A percentile compares a stretch with the other conserved stretches of the same genome.
These are phyloP conservation scores for Patiria miniata DNA, from an alignment of 35 echinoderm and acorn worm genomes.

Conservation along the genomic window DNA sequence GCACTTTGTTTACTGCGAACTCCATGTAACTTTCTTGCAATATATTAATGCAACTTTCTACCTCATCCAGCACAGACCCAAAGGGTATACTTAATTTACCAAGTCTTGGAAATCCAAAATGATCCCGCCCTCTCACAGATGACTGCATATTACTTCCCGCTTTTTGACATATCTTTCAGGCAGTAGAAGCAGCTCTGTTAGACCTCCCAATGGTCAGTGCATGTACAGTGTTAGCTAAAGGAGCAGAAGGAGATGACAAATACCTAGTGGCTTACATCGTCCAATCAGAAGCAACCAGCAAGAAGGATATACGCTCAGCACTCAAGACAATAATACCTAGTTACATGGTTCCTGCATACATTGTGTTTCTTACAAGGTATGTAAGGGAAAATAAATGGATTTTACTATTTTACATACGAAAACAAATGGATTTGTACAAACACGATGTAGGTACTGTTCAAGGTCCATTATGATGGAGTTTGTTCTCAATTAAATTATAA, in stretches of 20 bases:
- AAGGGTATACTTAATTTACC: no score
- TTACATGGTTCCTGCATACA: constrained; percentile 55
- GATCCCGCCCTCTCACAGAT: not conserved
- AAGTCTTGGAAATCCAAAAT: no score
- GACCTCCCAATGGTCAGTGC: constrained; percentile 32
- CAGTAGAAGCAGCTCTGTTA: constrained; percentile 58
- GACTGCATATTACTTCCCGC: not conserved
- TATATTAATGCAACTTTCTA: no score
- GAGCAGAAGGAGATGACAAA: constrained; percentile 57
- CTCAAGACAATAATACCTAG: constrained; percentile 51
- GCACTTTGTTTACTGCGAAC: no score
- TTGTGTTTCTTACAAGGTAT: constrained; percentile 58
- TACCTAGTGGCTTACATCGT: constrained; percentile 59
- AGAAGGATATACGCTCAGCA: constrained; percentile 58
- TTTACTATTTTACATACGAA: no score
- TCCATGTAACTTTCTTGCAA: no score
- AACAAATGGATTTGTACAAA: no score
- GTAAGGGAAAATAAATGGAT: no score
- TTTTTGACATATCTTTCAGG: constrained; percentile 32
- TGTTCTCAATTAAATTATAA: no score
- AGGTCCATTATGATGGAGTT: no score
- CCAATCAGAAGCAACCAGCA: constrained; percentile 30
- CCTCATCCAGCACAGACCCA: no score
- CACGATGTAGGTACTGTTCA: no score
- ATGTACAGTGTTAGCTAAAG: constrained; percentile 46